Base-by-base conservation (phyloP, 2,113 vertebrate genomes). In the Argyrosomus japonicus region DNA sequence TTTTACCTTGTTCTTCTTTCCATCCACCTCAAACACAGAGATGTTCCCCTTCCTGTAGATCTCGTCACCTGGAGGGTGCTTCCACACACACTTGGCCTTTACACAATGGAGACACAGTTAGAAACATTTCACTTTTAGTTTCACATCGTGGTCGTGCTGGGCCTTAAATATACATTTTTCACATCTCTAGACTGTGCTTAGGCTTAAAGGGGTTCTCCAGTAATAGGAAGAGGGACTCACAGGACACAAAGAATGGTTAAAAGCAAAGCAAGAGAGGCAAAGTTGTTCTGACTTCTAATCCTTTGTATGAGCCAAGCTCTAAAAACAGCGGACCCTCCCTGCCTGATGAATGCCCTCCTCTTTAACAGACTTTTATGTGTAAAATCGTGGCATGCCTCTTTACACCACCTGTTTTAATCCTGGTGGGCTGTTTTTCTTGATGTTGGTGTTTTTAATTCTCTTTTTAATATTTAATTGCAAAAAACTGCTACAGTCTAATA, bases 21-120 rank as follows among this genome's bases (percentile, higher is more conserved):
- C 97, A 19, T 99, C 98, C 57, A 99, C 97, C 94, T 99, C 97
- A 89, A 99, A 99, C n/a, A 99, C 97, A 0, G 98, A 99, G 89
- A 99, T 97, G 77, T 96, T 96, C 40, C 95, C 95, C 91, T 99
- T 99, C 56, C 98, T 95, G 92, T 99, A 99, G 85, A 99, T 99
- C 90, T 99, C 98, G 17, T 99, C 98, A 0, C 98, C 98, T 0
- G 98, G 97, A 0, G 98, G 98, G 71, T 99, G 98, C 76, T 99
- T 99, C 97, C 98, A 99, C 56, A 99, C 97, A 85, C 98, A 99
- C 83, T 99, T 99, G 17, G 97, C 98, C 98, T 99, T 81, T 5
- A 68, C 10, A 72, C 6, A 48, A 50, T n/a, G 76, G 1, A 72
- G 15, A 81, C 0, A 6, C 45, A 32, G 9, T 53, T 27, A 23